These are phyloP conservation scores for Heliconius hewitsoni DNA, from an alignment of 1,140 invertebrate genomes.

Conservation along the genomic window DNA sequence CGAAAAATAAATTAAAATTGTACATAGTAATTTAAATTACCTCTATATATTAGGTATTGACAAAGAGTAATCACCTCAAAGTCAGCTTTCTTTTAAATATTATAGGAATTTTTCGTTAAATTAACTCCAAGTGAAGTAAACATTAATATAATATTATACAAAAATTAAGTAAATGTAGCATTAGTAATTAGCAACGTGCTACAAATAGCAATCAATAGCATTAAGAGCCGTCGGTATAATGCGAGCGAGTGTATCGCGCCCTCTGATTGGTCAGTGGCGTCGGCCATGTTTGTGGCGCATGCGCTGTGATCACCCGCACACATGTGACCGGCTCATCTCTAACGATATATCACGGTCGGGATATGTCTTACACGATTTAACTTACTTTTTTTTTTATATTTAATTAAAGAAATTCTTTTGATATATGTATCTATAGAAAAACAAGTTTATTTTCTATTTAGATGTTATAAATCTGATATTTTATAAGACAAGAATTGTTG, in stretches of 20 bases:
- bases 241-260: constrained; percentile 45
- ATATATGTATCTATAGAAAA: neutral
- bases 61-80: too few relatives aligned
- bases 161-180: constrained; percentile 1
- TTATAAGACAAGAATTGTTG: neutral
- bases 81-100: too few relatives aligned
- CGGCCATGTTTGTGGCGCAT: constrained; percentile 77
- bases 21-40: too few relatives aligned
- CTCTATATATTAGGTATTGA: too few relatives aligned
- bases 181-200: constrained; percentile 50
- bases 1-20: too few relatives aligned
- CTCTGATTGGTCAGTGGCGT: constrained; percentile 60
- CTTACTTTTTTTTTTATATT: constrained; percentile 29
- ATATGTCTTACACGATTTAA: constrained; percentile 20
- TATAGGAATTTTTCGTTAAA: neutral
- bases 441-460: constrained; percentile 6
- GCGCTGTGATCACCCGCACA: constrained; percentile 57
- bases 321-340: constrained; percentile 56
- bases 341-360: constrained; percentile 37
- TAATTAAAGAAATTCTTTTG: constrained; percentile 22
- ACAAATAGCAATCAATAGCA: constrained; percentile 68
- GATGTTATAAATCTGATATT: neutral
- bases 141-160: neutral
- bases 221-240: constrained; percentile 55
- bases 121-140: neutral